Base-by-base conservation (phyloP, 2,797 vertebrate genomes). In the Cephalopachus bancanus region DNA sequence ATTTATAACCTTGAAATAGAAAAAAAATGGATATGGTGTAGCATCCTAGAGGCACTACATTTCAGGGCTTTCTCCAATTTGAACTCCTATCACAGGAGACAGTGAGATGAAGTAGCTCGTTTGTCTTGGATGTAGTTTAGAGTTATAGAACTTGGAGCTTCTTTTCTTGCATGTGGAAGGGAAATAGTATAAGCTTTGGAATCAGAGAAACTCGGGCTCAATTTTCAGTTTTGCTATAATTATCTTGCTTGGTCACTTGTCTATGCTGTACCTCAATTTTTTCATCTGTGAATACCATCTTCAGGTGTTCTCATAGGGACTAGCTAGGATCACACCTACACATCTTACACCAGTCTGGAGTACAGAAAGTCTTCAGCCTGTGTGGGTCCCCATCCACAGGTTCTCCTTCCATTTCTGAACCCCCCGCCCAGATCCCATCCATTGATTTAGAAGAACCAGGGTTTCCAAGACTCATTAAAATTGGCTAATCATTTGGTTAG, bases 401-500 rank as follows among this genome's bases (percentile, higher is more conserved):
- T 1, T 37, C 24, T 69, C 37, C 5, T 71, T 17, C 53, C 20
- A 17, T 33, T 28, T 81, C 37, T 1, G 19, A 85, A 90, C 22
- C 26, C 20, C 20, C 26, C 64, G 10, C n/a, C 44, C 44, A 44
- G 51, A 94, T 20, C 26, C 95, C 22, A 33, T 17, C 28, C 44
- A 90, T 30, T 15, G 75, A 91, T 69, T 94, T 69, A 88, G 71
- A 65, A 69, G 75, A 86, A 76, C 44, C 16, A 51, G 74, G 30
- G 12, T 71, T 55, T 44, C 94, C 20, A 67, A 89, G 67, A 83
- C 26, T 64, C 12, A 49, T 80, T 72, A 57, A 30, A 84, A 10
- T 22, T 59, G 44, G 51, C 51, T 83, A 55, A 49, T 86, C 26
- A 51, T 83, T 96, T 90, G 33, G 30, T 60, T 94, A 87, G 64